Evolutionary conservation across 2,888 invertebrate species (phyloP).

Genomic region (Ochropacha duplaris): DNA sequence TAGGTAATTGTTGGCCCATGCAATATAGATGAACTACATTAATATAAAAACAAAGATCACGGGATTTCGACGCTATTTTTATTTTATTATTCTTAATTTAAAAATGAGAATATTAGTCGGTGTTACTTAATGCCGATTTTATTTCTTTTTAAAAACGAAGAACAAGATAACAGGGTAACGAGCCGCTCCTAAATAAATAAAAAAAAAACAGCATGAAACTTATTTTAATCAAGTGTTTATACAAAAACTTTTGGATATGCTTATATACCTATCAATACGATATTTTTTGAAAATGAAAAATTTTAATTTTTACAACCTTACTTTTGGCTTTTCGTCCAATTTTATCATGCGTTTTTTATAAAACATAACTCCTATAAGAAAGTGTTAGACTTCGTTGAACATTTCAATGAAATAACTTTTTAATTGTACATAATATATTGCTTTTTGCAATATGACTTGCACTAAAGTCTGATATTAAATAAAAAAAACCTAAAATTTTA

Average conservation of each 20-base stretch:
- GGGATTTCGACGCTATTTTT: neutral
- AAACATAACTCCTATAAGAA: slow-evolving; percentile 22
- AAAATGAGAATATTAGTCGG: neutral
- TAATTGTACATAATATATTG: neutral
- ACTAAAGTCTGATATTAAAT: too few species aligned
- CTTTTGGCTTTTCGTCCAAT: slow-evolving; percentile 42
- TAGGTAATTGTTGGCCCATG: neutral
- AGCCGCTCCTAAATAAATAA: slow-evolving; percentile 21
- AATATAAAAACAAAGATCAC: neutral
- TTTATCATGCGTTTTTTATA: slow-evolving; percentile 37
- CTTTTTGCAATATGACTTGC: neutral
- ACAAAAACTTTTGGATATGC: slow-evolving; percentile 60
- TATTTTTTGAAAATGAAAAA: slow-evolving; percentile 58
- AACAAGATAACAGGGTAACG: slow-evolving; percentile 3
- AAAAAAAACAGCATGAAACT: slow-evolving; percentile 16
- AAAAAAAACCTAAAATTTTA: too few species aligned
- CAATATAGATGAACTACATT: neutral
- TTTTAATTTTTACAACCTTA: slow-evolving; percentile 39
- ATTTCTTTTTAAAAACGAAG: neutral
- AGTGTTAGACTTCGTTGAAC: slow-evolving; percentile 4
- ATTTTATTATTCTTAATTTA: neutral
- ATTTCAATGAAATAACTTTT: too few species aligned
- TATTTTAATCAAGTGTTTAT: slow-evolving; percentile 41
- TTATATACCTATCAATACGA: slow-evolving; percentile 44
- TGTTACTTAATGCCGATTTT: neutral